Evolutionary conservation across 1,140 invertebrate genomes (phyloP).

Genomic region (Phenacoccus solenopsis): DNA sequence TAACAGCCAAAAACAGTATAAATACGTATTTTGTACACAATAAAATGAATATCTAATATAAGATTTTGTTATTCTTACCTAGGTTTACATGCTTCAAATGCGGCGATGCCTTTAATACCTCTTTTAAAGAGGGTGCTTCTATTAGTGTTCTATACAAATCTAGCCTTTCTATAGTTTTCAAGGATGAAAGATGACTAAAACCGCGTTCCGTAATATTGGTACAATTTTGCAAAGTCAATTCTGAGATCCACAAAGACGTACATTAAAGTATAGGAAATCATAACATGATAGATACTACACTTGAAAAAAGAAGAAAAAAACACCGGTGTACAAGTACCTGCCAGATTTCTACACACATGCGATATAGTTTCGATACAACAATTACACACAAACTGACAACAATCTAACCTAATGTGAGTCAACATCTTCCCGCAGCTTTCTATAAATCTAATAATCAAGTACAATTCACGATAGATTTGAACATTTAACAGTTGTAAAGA

Average conservation of each 20-base stretch:
- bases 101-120: constrained; percentile 50
- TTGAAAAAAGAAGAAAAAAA: not conserved
- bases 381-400: constrained; percentile 50
- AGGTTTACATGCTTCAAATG: constrained; percentile 59
- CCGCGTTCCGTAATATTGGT: constrained; percentile 40
- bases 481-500: too few species aligned
- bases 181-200: constrained; percentile 44
- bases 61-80: too few species aligned
- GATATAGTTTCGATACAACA: constrained; percentile 45
- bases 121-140: constrained; percentile 44
- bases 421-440: constrained; percentile 47
- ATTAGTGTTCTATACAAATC: constrained; percentile 65
- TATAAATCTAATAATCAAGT: constrained; percentile 46
- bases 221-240: constrained; percentile 52
- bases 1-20: too few species aligned
- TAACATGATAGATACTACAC: not conserved
- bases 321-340: constrained; percentile 23
- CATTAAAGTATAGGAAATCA: not conserved
- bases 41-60: too few species aligned
- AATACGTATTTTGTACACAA: not conserved
- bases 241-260: constrained; percentile 30
- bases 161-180: constrained; percentile 53
- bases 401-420: constrained; percentile 56
- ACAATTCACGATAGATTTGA: too few species aligned
- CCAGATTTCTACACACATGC: constrained; percentile 48